A percentile compares a stretch with the other conserved stretches of the same genome.
Conservation (phyloP, 2,113 vertebrate species). For the Scytalopus superciliaris region DNA sequence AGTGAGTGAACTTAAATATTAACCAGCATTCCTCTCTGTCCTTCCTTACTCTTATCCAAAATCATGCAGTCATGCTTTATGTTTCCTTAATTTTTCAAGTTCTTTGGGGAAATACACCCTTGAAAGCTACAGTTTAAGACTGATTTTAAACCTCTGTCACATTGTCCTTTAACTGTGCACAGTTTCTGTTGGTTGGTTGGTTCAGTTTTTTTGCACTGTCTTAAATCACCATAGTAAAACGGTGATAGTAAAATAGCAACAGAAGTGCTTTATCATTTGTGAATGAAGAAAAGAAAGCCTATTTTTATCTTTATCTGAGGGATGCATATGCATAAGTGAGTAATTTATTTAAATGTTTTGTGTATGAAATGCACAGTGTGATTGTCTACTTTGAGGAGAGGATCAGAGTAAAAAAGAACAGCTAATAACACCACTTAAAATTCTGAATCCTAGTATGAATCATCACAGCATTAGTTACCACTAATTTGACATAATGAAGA, state of each 20-base stretch:
- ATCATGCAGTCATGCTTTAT: background rate
- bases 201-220: background rate
- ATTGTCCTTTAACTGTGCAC: background rate
- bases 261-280: conserved; percentile 37
- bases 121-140: background rate
- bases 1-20: background rate
- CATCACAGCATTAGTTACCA: background rate
- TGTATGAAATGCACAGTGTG: background rate
- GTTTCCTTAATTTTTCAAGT: background rate
- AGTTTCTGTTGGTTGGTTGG: background rate
- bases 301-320: conserved; percentile 43
- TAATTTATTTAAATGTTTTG: conserved; percentile 59
- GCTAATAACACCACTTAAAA: background rate
- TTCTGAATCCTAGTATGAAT: conserved; percentile 23
- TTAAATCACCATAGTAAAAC: background rate
- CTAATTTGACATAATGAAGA: conserved; percentile 11
- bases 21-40: background rate
- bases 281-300: conserved; percentile 18
- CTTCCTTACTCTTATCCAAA: background rate
- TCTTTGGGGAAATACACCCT: background rate
- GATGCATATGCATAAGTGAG: background rate
- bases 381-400: conserved; percentile 8
- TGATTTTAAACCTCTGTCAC: background rate
- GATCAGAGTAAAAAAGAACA: background rate
- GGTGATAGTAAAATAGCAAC: background rate